Percentiles rank a stretch among this genome's conserved stretches.
These are phyloP conservation scores for Cecidostiba fungosa DNA, from an alignment of 2,888 invertebrate species.

Conservation along the genomic window DNA sequence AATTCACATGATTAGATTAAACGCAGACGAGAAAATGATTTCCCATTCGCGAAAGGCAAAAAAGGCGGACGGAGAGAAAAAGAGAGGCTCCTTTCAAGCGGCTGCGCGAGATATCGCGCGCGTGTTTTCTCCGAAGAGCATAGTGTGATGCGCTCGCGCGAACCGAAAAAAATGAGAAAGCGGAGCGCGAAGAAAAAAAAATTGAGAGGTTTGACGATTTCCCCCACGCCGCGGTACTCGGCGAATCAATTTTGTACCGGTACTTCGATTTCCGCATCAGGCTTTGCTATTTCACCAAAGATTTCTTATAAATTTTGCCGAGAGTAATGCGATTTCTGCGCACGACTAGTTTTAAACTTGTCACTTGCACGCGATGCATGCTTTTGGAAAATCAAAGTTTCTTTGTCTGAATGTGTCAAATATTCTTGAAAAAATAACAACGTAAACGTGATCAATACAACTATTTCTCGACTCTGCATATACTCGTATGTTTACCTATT, in stretches of 20 bases:
- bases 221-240: neutral
- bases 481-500: neutral
- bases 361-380: no score
- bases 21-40: constrained; percentile 41
- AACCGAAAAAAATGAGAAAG: constrained; percentile 36
- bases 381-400: no score
- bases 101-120: constrained; percentile 16
- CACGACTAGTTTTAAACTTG: no score
- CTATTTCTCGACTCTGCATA: neutral
- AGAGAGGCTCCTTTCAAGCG: constrained; percentile 14
- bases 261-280: neutral
- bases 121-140: constrained; percentile 37
- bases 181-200: neutral
- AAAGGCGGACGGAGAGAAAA: constrained; percentile 2
- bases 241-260: neutral
- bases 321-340: neutral
- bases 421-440: no score
- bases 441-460: no score
- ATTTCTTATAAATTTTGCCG: neutral
- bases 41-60: constrained; percentile 31
- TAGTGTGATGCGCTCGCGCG: neutral
- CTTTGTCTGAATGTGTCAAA: no score
- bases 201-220: neutral
- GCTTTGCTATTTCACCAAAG: neutral
- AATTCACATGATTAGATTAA: constrained; percentile 51